A percentile compares a stretch with the other conserved stretches of the same genome.
Conservation (phyloP, 2,888 invertebrate genomes). For the Epirrhoe tristata region DNA sequence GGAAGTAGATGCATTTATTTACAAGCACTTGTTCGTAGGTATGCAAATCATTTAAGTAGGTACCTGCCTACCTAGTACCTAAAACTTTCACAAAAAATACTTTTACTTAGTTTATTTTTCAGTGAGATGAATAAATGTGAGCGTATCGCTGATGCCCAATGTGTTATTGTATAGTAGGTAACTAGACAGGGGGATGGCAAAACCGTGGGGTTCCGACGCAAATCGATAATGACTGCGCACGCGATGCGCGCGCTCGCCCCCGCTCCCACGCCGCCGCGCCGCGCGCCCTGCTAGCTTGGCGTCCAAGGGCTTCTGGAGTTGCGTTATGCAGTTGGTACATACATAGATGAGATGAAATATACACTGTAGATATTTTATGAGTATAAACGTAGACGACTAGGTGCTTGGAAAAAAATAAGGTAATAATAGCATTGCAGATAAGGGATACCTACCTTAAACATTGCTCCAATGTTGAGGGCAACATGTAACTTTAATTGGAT, state of each 20-base stretch:
- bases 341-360: neutral
- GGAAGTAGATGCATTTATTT: too few relatives aligned
- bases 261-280: slow-evolving; percentile 57
- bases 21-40: too few relatives aligned
- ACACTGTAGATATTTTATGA: neutral
- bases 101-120: too few relatives aligned
- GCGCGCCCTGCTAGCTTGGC: slow-evolving; percentile 14
- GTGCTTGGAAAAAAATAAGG: neutral
- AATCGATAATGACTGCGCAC: slow-evolving; percentile 77
- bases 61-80: too few relatives aligned
- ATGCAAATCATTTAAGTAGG: too few relatives aligned
- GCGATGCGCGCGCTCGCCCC: slow-evolving; percentile 66
- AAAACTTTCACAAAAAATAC: too few relatives aligned
- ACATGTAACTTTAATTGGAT: too few relatives aligned
- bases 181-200: slow-evolving; percentile 22
- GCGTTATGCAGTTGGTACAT: neutral
- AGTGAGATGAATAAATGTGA: neutral
- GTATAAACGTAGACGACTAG: neutral
- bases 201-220: slow-evolving; percentile 40
- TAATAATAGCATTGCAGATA: neutral
- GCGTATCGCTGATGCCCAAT: slow-evolving; percentile 9
- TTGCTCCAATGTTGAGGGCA: too few relatives aligned
- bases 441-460: neutral
- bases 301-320: slow-evolving; percentile 12
- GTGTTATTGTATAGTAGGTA: slow-evolving; percentile 14